Percentiles rank a stretch among this genome's conserved stretches.
phyloP scores from a whole-genome alignment of 35 echinoderm and acorn worm genomes.

The Heliocidaris tuberculata region DNA sequence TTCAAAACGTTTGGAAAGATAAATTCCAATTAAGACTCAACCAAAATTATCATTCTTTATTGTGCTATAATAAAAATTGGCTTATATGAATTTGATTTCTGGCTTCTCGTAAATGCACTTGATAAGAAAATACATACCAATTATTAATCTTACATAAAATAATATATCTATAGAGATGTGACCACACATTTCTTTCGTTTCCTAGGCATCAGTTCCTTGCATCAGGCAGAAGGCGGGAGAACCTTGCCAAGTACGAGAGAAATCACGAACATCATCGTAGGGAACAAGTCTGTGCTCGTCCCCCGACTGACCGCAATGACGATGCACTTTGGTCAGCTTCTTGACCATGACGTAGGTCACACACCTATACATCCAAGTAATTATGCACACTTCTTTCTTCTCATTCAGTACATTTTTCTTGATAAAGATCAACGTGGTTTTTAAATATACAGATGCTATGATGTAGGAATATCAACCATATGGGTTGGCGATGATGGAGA shows the following conservation, averaged over 20 bases:
- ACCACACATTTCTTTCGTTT: not conserved
- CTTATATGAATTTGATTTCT: too few species aligned
- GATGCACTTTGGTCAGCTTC: conserved; percentile 69
- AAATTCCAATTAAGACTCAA: too few species aligned
- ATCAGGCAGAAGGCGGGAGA: not conserved
- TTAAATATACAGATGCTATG: not conserved
- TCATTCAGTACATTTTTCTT: not conserved
- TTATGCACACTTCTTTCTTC: not conserved
- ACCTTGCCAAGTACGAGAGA: conserved; percentile 40
- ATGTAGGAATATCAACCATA: too few species aligned
- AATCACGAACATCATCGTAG: conserved; percentile 28
- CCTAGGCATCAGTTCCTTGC: conserved; percentile 31
- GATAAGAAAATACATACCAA: not conserved
- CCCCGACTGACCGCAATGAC: conserved; percentile 33
- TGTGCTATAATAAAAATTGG: not conserved
- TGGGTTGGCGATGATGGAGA: not conserved
- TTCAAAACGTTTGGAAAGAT: not conserved
- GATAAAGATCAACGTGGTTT: not conserved
- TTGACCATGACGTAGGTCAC: conserved; percentile 75
- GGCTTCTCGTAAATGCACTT: too few species aligned
- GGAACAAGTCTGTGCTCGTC: conserved; percentile 26
- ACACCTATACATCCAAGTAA: conserved; percentile 59
- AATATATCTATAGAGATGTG: not conserved
- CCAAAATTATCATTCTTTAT: too few species aligned
- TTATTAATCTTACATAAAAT: not conserved